phyloP scores from a whole-genome alignment of 2,113 vertebrate genomes.

The Orientallactaga bullata region DNA sequence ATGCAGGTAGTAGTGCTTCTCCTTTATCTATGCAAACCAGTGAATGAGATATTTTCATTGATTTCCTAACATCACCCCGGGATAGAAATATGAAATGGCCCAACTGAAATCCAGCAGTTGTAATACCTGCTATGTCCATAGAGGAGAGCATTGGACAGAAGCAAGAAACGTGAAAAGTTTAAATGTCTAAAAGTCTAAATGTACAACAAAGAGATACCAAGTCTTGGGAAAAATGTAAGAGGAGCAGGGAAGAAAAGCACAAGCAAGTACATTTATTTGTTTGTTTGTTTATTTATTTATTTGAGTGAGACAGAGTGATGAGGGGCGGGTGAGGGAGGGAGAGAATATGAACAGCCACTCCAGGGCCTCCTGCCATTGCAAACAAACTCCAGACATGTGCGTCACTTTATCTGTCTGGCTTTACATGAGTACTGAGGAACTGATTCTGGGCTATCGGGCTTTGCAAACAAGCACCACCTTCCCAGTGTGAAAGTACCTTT shows the following conservation, averaged over 20 bases:
- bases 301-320: too few relatives aligned
- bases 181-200: not conserved
- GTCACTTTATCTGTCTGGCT: too few relatives aligned
- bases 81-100: not conserved
- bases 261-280: not conserved
- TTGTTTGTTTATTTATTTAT: too few relatives aligned
- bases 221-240: not conserved
- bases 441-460: too few relatives aligned
- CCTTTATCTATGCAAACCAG: constrained; percentile 35
- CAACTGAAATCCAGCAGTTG: not conserved
- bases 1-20: constrained; percentile 9
- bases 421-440: too few relatives aligned
- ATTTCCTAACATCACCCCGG: constrained; percentile 66
- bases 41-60: constrained; percentile 66
- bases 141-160: not conserved
- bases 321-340: too few relatives aligned
- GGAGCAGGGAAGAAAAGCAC: not conserved
- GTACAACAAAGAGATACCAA: not conserved
- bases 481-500: not conserved
- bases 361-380: too few relatives aligned
- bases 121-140: not conserved
- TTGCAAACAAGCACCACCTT: too few relatives aligned
- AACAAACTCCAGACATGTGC: too few relatives aligned
- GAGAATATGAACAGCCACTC: too few relatives aligned
- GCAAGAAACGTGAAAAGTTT: not conserved